Evolutionary conservation across 2,797 vertebrate species (phyloP).

Genomic region (Sarcoramphus papa): DNA sequence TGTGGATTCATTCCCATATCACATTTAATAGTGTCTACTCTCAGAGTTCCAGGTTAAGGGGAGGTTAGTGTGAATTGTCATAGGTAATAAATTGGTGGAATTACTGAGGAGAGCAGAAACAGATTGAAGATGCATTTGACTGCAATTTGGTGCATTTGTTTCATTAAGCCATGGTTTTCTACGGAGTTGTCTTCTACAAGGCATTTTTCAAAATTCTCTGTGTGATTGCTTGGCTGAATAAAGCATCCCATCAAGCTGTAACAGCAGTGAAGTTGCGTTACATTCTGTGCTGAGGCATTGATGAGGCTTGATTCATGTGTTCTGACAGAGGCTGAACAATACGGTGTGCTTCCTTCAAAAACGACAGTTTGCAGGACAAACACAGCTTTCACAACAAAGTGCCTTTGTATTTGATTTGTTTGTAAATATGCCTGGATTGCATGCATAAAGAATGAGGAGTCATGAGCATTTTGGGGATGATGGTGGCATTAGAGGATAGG

Average conservation of each 20-base stretch:
- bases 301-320: constrained; percentile 32
- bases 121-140: neutral
- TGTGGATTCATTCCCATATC: neutral
- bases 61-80: neutral
- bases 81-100: constrained; percentile 4
- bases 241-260: neutral
- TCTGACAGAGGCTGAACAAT: constrained; percentile 29
- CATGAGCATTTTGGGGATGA: neutral
- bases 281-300: neutral
- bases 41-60: neutral
- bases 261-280: neutral
- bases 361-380: neutral
- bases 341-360: neutral
- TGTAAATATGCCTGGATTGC: neutral
- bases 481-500: neutral
- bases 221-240: neutral
- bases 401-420: constrained; percentile 14
- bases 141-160: neutral
- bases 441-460: neutral
- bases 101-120: neutral
- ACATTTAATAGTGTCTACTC: neutral
- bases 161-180: constrained; percentile 23
- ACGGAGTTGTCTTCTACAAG: neutral
- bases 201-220: constrained; percentile 5
- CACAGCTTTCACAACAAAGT: constrained; percentile 32